Percentiles rank a stretch among this genome's conserved stretches.
Evolutionary conservation across 2,797 vertebrate species (phyloP).

Genomic region (Urocyon cinereoargenteus): DNA sequence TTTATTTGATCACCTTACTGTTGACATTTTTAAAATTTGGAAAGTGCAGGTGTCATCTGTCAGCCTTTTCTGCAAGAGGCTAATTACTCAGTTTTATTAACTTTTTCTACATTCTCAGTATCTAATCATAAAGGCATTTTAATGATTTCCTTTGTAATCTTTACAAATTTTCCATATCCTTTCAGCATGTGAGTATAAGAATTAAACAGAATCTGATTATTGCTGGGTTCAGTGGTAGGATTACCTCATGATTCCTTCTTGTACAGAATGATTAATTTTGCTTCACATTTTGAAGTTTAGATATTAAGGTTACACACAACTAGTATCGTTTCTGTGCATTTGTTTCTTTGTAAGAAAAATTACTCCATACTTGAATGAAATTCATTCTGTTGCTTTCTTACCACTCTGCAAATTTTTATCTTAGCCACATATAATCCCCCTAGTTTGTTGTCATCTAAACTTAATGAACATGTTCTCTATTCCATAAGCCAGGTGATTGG

Average conservation of each 20-base stretch:
- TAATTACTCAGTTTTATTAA: slow-evolving; percentile 50
- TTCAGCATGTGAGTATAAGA: slow-evolving; percentile 39
- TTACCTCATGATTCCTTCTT: slow-evolving; percentile 42
- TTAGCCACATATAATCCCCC: slow-evolving; percentile 79
- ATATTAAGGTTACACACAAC: slow-evolving; percentile 49
- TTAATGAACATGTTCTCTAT: slow-evolving; percentile 84
- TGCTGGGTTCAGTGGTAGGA: slow-evolving; percentile 38
- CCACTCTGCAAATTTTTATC: slow-evolving; percentile 72
- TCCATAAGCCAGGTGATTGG: slow-evolving; percentile 83
- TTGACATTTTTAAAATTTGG: slow-evolving; percentile 52
- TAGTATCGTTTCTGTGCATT: slow-evolving; percentile 65
- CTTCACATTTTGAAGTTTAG: slow-evolving; percentile 60
- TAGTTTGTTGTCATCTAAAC: slow-evolving; percentile 79
- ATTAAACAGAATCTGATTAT: slow-evolving; percentile 49
- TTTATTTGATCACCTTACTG: neutral
- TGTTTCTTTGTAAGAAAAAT: slow-evolving; percentile 73
- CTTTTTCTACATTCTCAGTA: slow-evolving; percentile 36
- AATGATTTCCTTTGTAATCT: slow-evolving; percentile 56
- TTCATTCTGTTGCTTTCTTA: slow-evolving; percentile 73
- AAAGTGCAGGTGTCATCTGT: slow-evolving; percentile 18
- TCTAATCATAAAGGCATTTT: slow-evolving; percentile 60
- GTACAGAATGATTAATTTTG: slow-evolving; percentile 40
- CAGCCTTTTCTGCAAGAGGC: slow-evolving; percentile 39
- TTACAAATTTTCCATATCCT: slow-evolving; percentile 30
- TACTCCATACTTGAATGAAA: slow-evolving; percentile 63